Base-by-base conservation (phyloP, 2,113 vertebrate genomes). In the Mormyrus iriodes region DNA sequence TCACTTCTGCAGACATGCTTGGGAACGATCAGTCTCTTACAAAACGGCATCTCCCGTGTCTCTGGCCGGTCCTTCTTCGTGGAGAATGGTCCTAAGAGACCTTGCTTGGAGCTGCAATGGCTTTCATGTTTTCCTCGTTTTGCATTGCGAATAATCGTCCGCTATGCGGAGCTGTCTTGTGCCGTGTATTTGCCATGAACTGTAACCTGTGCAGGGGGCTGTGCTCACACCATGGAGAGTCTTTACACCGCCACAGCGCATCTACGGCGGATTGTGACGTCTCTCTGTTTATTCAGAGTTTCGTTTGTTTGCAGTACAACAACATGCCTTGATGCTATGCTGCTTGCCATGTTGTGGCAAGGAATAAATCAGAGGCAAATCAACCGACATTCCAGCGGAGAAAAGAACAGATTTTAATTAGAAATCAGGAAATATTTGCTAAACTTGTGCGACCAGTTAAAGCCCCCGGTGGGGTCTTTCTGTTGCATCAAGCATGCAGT, bases 1-100 rank as follows among this genome's bases (percentile, higher is more conserved):
- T 90, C 90, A 90, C 90, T 89, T 88, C 92, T 94, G 91, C 95
- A 95, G 90, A 96, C 93, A 92, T 96, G 92, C 88, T 91, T 95
- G 3, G 96, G 96, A 91, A 94, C 92, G 88, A 96, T 89, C 21
- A 91, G 93, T 90, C 96, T 92, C 79, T 96, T 96, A 89, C 94
- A 95, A 65, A 96, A 96, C 90, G 96, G 96, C 96, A 96, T 96
- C 82, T 90, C 91, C 82, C 19, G 3, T 5, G 82, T 46, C 35
- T 48, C 24, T 17, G 21, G 7, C 82, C 44, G 9, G 19, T 48
- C 19, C 21, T 84, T n/a, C 82, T 46, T n/a, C 8, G 21, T 44
- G 82, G 24, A 48, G 44, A 44, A 24, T 12, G 44, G 42, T 46
- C 21, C 82, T 88, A 61, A 6, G 93, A 91, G 90, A 42, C 90